Conservation (phyloP, 2,888 invertebrate genomes). For the Muschampia staudingeri region DNA sequence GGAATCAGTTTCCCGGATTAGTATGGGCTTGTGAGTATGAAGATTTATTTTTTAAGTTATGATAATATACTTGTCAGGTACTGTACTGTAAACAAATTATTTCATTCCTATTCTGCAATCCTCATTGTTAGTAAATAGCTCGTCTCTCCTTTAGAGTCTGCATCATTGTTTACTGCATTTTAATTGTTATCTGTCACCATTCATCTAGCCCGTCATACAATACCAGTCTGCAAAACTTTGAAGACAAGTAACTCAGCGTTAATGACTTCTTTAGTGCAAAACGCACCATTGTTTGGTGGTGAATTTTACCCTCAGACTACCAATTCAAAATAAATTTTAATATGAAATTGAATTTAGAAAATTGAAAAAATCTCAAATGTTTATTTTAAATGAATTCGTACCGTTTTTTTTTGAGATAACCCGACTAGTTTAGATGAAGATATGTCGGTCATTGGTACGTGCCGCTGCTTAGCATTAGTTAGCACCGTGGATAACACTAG, state of each 20-base stretch:
- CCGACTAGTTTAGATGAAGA: too few species aligned
- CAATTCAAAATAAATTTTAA: background rate
- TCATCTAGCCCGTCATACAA: constrained; percentile 32
- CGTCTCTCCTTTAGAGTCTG: constrained; percentile 33
- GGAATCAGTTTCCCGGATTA: too few species aligned
- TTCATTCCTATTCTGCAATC: constrained; percentile 2
- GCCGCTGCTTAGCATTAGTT: too few species aligned
- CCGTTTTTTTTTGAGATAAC: too few species aligned
- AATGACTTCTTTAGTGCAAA: constrained; percentile 38
- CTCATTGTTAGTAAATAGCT: constrained; percentile 45
- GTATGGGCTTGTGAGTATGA: too few species aligned
- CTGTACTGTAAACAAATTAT: background rate
- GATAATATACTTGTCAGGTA: background rate
- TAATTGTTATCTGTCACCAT: constrained; percentile 51
- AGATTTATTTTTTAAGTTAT: background rate
- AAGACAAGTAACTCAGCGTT: constrained; percentile 33
- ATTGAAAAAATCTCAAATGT: background rate
- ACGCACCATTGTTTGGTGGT: constrained; percentile 15
- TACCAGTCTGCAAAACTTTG: constrained; percentile 46
- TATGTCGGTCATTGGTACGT: too few species aligned
- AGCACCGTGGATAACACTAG: too few species aligned
- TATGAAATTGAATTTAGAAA: background rate
- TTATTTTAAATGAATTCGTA: background rate
- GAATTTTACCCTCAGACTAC: background rate
- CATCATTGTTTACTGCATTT: constrained; percentile 49